Evolutionary conservation across 2,888 invertebrate genomes (phyloP), one percentile per base, ranked within the genome.

Genomic region (Drosophila siamana): DNA sequence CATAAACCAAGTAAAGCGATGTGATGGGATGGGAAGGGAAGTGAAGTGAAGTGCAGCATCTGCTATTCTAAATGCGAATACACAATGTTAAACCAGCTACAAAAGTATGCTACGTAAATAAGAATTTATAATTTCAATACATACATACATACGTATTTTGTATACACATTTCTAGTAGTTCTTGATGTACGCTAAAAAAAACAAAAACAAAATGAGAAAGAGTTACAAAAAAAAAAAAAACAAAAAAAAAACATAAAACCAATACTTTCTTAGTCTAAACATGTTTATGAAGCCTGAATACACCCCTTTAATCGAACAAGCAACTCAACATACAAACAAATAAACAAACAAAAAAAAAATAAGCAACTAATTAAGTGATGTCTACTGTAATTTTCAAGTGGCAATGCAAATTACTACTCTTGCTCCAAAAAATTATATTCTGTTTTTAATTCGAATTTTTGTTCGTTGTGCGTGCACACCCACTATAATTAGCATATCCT

Each of bases 161-260:
- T 26, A 79, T 60, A 66, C 63, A 51, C 68, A 75, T 61, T 60
- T 76, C 40, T 74, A 88, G 79, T 88, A 86, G 85, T 83, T 85
- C 66, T 85, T 80, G 82, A 74, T 82, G 86, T 87, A 75, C 89
- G 73, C 77, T 89, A 86, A 86, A 78, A n/a, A n/a, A 47, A 60
- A 64, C 50, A 40, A 28, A 70, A 62, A n/a, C 7, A 36, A 41
- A 44, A 44, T 36, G 16, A 52, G 33, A 62, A 68, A 65, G 13
- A 50, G 56, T 19, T 19, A 19, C 19, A 19, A 19, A 19, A 19
- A 19, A 19, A 19, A 19, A 19, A 1, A 19, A 59, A 41, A 51
- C 22, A 43, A 50, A 47, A 68, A 33, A 30, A 28, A 66, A 56
- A 36, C 30, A 46, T 44, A 61, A 56, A 66, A 43, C 67, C 74